These are phyloP conservation scores for Crenichthys baileyi DNA, from an alignment of 2,797 vertebrate genomes.

Conservation along the genomic window DNA sequence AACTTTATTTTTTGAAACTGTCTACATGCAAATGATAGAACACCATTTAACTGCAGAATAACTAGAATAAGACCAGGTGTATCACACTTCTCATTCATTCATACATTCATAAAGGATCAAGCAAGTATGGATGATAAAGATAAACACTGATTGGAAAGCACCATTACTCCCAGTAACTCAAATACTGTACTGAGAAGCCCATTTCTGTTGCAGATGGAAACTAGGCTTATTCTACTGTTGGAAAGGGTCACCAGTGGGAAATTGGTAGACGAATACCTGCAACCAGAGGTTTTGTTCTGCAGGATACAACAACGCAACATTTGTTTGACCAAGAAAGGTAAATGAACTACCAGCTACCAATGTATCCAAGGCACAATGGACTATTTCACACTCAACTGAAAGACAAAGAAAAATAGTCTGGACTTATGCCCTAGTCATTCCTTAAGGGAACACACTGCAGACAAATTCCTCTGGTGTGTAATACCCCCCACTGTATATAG, in stretches of 20 bases:
- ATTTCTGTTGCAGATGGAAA: neutral
- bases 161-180: neutral
- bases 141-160: neutral
- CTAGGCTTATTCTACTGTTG: slow-evolving; percentile 8
- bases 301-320: slow-evolving; percentile 63
- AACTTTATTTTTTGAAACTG: no score
- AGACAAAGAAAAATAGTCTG: neutral
- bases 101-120: no score
- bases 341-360: slow-evolving; percentile 59
- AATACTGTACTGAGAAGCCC: neutral
- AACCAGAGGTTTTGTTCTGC: slow-evolving; percentile 57
- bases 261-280: slow-evolving; percentile 66
- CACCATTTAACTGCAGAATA: no score
- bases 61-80: no score
- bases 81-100: neutral
- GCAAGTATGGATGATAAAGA: neutral
- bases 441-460: neutral
- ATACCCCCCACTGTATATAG: neutral
- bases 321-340: slow-evolving; percentile 63
- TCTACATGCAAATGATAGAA: neutral
- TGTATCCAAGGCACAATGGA: slow-evolving; percentile 53
- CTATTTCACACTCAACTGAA: slow-evolving; percentile 1
- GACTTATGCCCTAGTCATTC: neutral
- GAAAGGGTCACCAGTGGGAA: slow-evolving; percentile 42
- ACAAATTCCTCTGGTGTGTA: neutral